Percentiles rank a stretch among this genome's conserved stretches.
phyloP scores from a whole-genome alignment of 2,888 invertebrate species.

The Steromphala cineraria region DNA sequence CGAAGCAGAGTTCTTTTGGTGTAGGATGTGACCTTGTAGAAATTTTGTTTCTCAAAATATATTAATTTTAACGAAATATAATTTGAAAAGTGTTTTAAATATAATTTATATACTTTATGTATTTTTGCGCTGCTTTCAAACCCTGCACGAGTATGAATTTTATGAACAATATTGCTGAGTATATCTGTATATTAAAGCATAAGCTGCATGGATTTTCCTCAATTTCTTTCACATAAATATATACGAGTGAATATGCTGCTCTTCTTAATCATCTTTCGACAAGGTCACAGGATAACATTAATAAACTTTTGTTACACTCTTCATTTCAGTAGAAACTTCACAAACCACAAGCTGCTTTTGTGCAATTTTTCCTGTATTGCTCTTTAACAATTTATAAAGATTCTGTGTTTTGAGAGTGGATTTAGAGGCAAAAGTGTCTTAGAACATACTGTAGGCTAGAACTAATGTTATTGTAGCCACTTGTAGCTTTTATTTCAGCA shows the following conservation, averaged over 20 bases:
- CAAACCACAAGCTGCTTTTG: not conserved
- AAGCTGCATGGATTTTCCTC: not conserved
- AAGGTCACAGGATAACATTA: too few relatives aligned
- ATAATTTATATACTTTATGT: not conserved
- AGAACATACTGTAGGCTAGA: too few relatives aligned
- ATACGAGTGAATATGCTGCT: not conserved
- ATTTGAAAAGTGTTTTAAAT: not conserved
- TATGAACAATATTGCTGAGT: not conserved
- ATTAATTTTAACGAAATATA: not conserved
- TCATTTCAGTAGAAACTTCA: not conserved
- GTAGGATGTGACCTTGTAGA: not conserved
- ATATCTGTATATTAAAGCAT: not conserved
- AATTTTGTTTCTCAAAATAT: not conserved
- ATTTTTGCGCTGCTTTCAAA: slow-evolving; percentile 1
- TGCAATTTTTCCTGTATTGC: too few relatives aligned
- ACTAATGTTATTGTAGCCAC: too few relatives aligned
- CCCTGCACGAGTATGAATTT: not conserved
- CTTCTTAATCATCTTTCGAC: not conserved
- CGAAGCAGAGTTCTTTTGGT: not conserved
- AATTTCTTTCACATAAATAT: not conserved
- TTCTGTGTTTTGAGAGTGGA: too few relatives aligned
- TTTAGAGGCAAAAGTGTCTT: too few relatives aligned
- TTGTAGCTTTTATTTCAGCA: too few relatives aligned
- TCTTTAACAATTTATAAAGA: too few relatives aligned
- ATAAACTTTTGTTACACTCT: too few relatives aligned